phyloP scores from a whole-genome alignment of 2,113 vertebrate species.

The Cepphus grylle region DNA sequence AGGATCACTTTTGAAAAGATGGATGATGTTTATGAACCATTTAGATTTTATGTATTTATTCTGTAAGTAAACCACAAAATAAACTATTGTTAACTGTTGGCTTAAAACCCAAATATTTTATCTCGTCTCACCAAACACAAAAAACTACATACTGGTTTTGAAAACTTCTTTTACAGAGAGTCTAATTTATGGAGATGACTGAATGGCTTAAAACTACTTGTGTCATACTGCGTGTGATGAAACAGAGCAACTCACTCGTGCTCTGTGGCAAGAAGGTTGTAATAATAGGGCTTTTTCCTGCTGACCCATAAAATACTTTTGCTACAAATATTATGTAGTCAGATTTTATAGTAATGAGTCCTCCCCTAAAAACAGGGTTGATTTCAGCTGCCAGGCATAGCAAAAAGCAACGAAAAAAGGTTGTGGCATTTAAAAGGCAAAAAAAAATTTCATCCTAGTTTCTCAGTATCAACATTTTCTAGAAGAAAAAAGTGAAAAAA shows the following conservation, averaged over 20 bases:
- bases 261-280: neutral
- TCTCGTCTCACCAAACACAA: neutral
- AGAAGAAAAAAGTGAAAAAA: neutral
- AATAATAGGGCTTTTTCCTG: neutral
- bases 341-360: neutral
- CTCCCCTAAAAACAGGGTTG: neutral
- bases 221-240: neutral
- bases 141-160: neutral
- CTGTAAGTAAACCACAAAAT: neutral
- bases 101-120: neutral
- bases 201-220: neutral
- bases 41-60: neutral
- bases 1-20: neutral
- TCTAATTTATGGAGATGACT: neutral
- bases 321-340: neutral
- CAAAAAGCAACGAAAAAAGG: neutral
- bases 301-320: neutral
- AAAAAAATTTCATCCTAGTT: neutral
- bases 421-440: neutral
- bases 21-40: neutral
- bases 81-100: neutral
- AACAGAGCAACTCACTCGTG: neutral
- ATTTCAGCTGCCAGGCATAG: neutral
- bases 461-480: neutral
- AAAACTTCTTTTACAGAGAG: neutral